These are phyloP conservation scores for Sinocyclocheilus anshuiensis DNA, from an alignment of 2,113 vertebrate species.

Conservation along the genomic window DNA sequence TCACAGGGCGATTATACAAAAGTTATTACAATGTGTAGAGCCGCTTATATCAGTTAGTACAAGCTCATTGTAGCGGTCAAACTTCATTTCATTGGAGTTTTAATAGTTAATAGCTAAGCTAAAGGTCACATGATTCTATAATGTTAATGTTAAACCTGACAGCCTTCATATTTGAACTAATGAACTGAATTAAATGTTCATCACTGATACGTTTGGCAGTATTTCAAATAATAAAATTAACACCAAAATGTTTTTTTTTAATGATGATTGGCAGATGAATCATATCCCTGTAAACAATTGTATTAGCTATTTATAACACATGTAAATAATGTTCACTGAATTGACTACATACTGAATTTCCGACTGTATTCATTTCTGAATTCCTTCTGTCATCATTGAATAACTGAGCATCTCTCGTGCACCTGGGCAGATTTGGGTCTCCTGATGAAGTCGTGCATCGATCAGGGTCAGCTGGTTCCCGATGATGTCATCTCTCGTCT, in stretches of 20 bases:
- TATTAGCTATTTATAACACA: no score
- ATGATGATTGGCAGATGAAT: neutral
- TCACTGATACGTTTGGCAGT: no score
- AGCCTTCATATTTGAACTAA: neutral
- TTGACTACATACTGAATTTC: neutral
- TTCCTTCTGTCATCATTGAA: neutral
- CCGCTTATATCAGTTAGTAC: neutral
- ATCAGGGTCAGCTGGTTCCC: constrained; percentile 90
- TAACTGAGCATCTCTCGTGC: constrained; percentile 28
- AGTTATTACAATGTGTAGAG: neutral
- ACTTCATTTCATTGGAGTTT: neutral
- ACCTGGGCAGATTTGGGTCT: constrained; percentile 84
- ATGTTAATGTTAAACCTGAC: neutral
- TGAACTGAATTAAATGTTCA: neutral
- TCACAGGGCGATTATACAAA: neutral
- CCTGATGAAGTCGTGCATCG: constrained; percentile 91
- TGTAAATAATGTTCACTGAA: no score
- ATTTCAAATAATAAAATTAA: no score
- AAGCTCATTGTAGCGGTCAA: neutral
- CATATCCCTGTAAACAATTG: neutral
- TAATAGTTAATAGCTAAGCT: neutral
- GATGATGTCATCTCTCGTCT: constrained; percentile 92
- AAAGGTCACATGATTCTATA: neutral
- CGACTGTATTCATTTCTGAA: neutral
- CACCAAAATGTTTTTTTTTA: neutral